A percentile compares a stretch with the other conserved stretches of the same genome.
phyloP scores from a whole-genome alignment of 2,888 invertebrate species.

The Lepeophtheirus nordmannii region DNA sequence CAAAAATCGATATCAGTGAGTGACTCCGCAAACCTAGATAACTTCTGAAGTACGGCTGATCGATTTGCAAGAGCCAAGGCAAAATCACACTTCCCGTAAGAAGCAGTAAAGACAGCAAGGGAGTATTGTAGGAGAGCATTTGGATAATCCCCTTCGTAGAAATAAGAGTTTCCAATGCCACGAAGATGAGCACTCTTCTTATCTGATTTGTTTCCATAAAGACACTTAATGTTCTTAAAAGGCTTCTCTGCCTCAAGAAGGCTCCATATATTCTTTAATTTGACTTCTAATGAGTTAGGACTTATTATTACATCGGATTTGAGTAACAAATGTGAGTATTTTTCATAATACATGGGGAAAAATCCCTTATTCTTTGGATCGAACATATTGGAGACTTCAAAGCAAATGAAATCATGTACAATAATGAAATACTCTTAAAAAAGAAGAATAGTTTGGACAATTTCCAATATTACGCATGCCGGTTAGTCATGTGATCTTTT shows the following conservation, averaged over 20 bases:
- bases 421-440: no score
- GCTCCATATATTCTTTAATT: not conserved
- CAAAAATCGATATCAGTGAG: constrained; percentile 5
- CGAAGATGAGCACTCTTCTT: constrained; percentile 14
- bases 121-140: constrained; percentile 11
- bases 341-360: constrained; percentile 6
- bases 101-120: constrained; percentile 9
- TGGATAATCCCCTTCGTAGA: constrained; percentile 7
- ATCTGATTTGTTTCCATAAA: not conserved
- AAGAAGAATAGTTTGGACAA: no score
- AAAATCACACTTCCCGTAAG: not conserved
- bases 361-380: constrained; percentile 9
- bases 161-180: constrained; percentile 9
- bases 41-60: constrained; percentile 15
- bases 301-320: not conserved
- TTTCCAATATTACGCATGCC: no score
- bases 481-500: no score
- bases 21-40: not conserved
- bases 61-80: constrained; percentile 17
- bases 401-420: no score
- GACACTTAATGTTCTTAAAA: not conserved
- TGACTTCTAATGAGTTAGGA: not conserved
- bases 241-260: not conserved
- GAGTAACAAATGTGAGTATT: not conserved
- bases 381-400: not conserved